These are phyloP conservation scores for Asobara japonica DNA, from an alignment of 1,140 invertebrate species.

Conservation along the genomic window DNA sequence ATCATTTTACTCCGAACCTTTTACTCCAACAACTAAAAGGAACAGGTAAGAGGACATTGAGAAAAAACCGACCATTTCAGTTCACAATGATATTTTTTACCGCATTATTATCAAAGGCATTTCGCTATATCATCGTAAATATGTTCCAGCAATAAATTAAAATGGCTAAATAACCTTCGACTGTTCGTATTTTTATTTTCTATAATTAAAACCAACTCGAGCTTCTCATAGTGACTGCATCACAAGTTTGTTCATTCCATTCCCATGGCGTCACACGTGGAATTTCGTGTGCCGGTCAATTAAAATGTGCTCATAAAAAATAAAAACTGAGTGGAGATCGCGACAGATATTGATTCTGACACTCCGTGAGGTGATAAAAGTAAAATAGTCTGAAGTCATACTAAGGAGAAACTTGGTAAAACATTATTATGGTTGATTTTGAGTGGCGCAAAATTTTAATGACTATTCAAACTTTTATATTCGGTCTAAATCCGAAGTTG, in stretches of 20 bases:
- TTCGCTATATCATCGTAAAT: neutral
- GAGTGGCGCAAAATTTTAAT: too few species aligned
- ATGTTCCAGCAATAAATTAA: neutral
- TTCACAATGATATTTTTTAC: neutral
- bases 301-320: too few species aligned
- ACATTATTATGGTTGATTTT: too few species aligned
- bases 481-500: too few species aligned
- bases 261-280: neutral
- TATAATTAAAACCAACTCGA: constrained; percentile 5
- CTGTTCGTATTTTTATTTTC: constrained; percentile 1
- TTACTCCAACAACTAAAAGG: too few species aligned
- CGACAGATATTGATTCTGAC: neutral
- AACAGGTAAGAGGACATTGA: too few species aligned
- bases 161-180: neutral
- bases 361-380: too few species aligned
- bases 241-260: constrained; percentile 11
- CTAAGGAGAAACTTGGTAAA: too few species aligned
- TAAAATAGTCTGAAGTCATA: too few species aligned
- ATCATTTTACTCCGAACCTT: too few species aligned
- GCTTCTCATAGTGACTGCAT: neutral
- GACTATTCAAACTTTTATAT: too few species aligned
- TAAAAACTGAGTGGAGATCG: too few species aligned
- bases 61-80: neutral
- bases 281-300: neutral
- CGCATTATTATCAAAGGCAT: neutral